phyloP scores from a whole-genome alignment of 2,113 vertebrate species.

The Suncus etruscus region DNA sequence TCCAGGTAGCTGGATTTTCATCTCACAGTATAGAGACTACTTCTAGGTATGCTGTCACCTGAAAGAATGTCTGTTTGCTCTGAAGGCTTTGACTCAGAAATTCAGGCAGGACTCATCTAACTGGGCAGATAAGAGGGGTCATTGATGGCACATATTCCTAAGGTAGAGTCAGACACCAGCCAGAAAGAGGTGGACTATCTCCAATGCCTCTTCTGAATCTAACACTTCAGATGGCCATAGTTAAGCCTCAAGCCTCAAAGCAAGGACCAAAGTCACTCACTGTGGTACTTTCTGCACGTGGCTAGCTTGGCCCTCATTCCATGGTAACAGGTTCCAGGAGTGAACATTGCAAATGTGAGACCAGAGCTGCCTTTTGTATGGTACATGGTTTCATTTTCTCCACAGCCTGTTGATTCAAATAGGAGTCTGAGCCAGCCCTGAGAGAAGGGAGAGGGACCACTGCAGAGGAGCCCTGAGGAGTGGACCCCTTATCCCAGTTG shows the following conservation, averaged over 20 bases:
- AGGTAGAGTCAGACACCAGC: neutral
- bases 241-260: neutral
- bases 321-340: neutral
- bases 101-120: neutral
- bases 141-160: neutral
- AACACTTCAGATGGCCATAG: neutral
- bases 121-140: neutral
- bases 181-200: neutral
- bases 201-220: neutral
- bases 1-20: slow-evolving; percentile 28
- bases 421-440: slow-evolving; percentile 3
- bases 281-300: neutral
- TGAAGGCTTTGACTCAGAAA: neutral
- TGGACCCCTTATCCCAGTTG: neutral
- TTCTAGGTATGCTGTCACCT: neutral
- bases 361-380: neutral
- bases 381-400: neutral
- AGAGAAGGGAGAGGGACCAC: neutral
- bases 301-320: neutral
- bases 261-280: neutral
- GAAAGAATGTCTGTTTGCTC: neutral
- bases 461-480: neutral
- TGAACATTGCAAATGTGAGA: neutral
- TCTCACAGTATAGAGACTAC: neutral
- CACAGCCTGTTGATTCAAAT: neutral